phyloP scores from a whole-genome alignment of 2,797 vertebrate species.

The Darevskia nairensis region DNA sequence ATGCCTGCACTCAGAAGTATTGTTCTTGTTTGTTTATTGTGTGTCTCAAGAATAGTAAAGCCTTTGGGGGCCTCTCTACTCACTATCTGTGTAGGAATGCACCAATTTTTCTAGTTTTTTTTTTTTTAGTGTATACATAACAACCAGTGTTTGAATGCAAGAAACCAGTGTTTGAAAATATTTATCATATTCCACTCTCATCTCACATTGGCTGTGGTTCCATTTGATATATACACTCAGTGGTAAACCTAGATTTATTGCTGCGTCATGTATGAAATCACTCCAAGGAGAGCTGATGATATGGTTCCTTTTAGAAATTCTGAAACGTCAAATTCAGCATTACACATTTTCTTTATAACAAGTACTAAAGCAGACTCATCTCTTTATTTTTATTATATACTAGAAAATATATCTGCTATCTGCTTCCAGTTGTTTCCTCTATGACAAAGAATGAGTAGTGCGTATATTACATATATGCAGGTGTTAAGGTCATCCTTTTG shows the following conservation, averaged over 20 bases:
- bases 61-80: not conserved
- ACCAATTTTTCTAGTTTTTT: not conserved
- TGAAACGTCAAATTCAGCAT: not conserved
- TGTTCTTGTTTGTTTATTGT: conserved; percentile 29
- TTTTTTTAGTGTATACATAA: not conserved
- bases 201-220: not conserved
- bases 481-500: not conserved
- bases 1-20: not conserved
- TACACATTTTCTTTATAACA: not conserved
- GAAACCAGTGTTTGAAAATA: not conserved
- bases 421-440: not conserved
- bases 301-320: not conserved
- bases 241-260: not conserved
- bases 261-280: not conserved
- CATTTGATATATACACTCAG: not conserved
- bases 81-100: not conserved
- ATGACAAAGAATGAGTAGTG: not conserved
- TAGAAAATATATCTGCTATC: not conserved
- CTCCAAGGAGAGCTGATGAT: too few species aligned
- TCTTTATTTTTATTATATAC: not conserved
- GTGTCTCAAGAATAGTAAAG: not conserved
- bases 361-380: not conserved
- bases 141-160: not conserved
- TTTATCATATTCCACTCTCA: not conserved
- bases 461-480: not conserved